Percentiles rank a stretch among this genome's conserved stretches.
These are phyloP conservation scores for Drosophila carrolli DNA, from an alignment of 1,140 invertebrate species.

Conservation along the genomic window DNA sequence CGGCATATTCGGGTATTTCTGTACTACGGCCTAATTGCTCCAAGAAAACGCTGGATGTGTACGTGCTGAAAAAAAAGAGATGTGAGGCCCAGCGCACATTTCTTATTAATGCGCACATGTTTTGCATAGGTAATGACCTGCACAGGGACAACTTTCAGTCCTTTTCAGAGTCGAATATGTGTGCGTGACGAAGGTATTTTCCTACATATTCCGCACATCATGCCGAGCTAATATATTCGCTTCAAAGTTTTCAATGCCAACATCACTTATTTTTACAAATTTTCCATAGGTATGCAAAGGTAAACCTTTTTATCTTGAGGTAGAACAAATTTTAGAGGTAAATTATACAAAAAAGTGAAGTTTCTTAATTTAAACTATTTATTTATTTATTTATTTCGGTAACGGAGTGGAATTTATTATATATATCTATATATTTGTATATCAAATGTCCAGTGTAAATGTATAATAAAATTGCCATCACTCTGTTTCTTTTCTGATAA, in stretches of 20 bases:
- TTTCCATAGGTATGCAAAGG: background rate
- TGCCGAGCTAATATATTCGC: constrained; percentile 10
- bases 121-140: constrained; percentile 72
- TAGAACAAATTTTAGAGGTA: background rate
- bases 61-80: constrained; percentile 13
- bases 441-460: background rate
- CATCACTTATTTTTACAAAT: background rate
- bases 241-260: constrained; percentile 16
- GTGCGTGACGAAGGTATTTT: constrained; percentile 56
- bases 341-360: too few species aligned
- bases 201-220: constrained; percentile 26
- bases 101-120: constrained; percentile 79
- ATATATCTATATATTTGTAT: background rate
- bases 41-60: constrained; percentile 21
- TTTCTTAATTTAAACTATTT: too few species aligned
- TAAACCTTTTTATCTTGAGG: background rate
- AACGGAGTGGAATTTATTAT: too few species aligned
- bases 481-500: background rate
- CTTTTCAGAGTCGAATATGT: constrained; percentile 56
- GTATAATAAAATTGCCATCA: background rate
- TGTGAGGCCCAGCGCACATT: constrained; percentile 47
- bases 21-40: constrained; percentile 35
- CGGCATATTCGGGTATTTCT: constrained; percentile 33
- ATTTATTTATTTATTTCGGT: too few species aligned
- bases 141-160: constrained; percentile 37